Evolutionary conservation across 2,113 vertebrate species (phyloP), one percentile per base, ranked within the genome.

Genomic region (Nyctibius bracteatus): DNA sequence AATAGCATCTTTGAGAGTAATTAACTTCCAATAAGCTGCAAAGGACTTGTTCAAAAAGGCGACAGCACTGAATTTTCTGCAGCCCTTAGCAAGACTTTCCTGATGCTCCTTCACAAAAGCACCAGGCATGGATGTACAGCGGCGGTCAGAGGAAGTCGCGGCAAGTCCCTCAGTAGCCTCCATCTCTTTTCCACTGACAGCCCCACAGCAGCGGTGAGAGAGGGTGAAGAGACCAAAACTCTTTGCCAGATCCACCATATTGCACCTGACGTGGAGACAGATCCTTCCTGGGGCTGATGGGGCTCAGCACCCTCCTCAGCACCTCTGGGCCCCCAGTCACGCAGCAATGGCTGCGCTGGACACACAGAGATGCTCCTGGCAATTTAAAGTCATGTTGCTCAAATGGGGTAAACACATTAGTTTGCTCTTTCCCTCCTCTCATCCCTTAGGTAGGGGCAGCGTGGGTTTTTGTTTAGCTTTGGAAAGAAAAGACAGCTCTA

Each of bases 291-390:
- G 12, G 54, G 13, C 17, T 73, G 39, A 15, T n/a, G 51, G 15
- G 44, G 17, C 21, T 3, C 7, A 43, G 30, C 4, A 4, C 18
- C n/a, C 11, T 0, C 0, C 39, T 86, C 33, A 27, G 58, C 35
- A 27, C 4, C 14, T 12, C 7, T 11, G 14, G 51, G 7, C 2
- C 3, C 14, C 33, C 22, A 4, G 1, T 33, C 43, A 12, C 0
- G 0, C 22, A 20, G n/a, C 5, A 1, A 0, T 23, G 31, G 33
- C 61, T 37, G 19, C 0, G 0, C 39, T 12, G 28, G 16, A 44
- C 22, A 47, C 28, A 24, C 14, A 37, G 14, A 22, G 9, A 10
- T 6, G 8, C 47, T 93, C 25, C 37, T 0, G 0, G 73, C 30
- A 46, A 2, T 13, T 72, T 41, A 8, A 61, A 68, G 8, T 61